Evolutionary conservation across 2,888 invertebrate species (phyloP).

Genomic region (Anarsia innoxiella): DNA sequence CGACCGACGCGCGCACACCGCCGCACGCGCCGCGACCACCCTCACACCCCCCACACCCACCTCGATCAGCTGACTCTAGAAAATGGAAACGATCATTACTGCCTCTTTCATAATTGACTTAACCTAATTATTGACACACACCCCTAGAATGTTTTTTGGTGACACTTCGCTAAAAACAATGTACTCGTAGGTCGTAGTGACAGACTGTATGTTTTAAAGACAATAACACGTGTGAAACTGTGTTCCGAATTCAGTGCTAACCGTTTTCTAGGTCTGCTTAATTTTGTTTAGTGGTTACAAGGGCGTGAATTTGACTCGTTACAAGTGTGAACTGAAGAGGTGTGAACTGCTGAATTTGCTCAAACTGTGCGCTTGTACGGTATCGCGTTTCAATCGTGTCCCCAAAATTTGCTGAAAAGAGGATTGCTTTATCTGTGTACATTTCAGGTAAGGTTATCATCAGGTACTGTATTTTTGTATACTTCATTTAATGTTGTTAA

Average conservation of each 20-base stretch:
- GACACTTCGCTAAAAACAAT: slow-evolving; percentile 7
- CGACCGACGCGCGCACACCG: slow-evolving; percentile 29
- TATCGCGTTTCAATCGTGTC: slow-evolving; percentile 4
- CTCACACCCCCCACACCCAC: slow-evolving; percentile 22
- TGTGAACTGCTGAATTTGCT: slow-evolving; percentile 43
- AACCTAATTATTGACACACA: slow-evolving; percentile 21
- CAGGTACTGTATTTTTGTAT: slow-evolving; percentile 1
- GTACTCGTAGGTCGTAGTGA: slow-evolving; percentile 23
- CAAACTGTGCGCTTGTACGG: slow-evolving; percentile 29
- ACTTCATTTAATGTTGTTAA: too few species aligned
- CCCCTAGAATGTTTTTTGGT: not conserved
- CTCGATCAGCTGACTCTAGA: slow-evolving; percentile 18
- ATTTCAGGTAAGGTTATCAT: slow-evolving; percentile 6
- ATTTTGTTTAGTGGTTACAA: slow-evolving; percentile 61
- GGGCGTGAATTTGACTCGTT: slow-evolving; percentile 62
- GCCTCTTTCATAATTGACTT: slow-evolving; percentile 40
- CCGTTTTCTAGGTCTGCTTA: slow-evolving; percentile 53
- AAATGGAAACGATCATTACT: slow-evolving; percentile 50
- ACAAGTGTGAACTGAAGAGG: slow-evolving; percentile 57
- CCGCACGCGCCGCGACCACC: slow-evolving; percentile 20
- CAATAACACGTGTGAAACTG: slow-evolving; percentile 32
- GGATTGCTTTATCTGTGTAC: slow-evolving; percentile 4
- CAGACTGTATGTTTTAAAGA: slow-evolving; percentile 24
- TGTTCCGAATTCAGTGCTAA: slow-evolving; percentile 64
- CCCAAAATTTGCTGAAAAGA: slow-evolving; percentile 2